phyloP scores from a whole-genome alignment of 2,888 invertebrate genomes.

The Smittia sp. region DNA sequence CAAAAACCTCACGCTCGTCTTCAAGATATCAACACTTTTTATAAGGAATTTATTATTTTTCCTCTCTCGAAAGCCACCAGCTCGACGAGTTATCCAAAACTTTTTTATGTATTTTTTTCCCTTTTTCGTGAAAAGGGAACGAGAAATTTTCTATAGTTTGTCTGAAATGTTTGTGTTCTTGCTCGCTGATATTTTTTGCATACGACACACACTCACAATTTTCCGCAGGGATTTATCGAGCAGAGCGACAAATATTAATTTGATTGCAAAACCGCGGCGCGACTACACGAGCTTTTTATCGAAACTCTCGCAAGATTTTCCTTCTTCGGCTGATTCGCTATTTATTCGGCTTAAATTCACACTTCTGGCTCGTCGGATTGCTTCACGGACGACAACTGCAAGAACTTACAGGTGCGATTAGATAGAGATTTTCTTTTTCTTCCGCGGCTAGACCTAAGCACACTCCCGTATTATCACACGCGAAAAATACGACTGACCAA shows the following conservation, averaged over 20 bases:
- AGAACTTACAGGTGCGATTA: constrained; percentile 9
- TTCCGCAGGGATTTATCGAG: neutral
- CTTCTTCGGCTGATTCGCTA: neutral
- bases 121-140: neutral
- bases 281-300: constrained; percentile 29
- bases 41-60: neutral
- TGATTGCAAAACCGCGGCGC: constrained; percentile 38
- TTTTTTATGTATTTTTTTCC: neutral
- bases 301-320: constrained; percentile 18
- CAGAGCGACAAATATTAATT: constrained; percentile 33
- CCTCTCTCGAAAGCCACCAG: neutral
- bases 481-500: constrained; percentile 26
- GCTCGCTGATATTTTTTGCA: neutral
- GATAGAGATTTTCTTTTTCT: constrained; percentile 30
- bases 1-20: neutral
- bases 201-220: neutral
- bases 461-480: constrained; percentile 28
- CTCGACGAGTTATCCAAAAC: constrained; percentile 8
- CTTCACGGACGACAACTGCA: neutral
- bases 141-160: constrained; percentile 21
- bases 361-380: neutral
- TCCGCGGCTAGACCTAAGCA: constrained; percentile 11
- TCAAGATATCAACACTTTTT: constrained; percentile 18
- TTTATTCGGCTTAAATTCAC: neutral
- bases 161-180: constrained; percentile 10